These are phyloP conservation scores for Aromia moschata DNA, from an alignment of 2,888 invertebrate species.

Conservation along the genomic window DNA sequence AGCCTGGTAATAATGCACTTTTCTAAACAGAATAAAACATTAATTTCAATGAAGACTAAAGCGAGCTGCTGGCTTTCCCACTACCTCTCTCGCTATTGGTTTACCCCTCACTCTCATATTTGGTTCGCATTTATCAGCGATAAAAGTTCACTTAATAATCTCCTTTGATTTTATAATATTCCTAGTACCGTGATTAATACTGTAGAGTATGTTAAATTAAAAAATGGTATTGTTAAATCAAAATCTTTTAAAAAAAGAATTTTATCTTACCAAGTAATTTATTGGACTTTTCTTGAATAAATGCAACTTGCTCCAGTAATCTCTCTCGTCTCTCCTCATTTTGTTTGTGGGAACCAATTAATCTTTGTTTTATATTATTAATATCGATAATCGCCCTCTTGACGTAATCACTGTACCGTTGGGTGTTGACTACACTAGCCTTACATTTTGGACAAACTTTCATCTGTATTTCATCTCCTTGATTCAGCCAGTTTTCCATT, in stretches of 20 bases:
- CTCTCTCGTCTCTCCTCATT: conserved; percentile 55
- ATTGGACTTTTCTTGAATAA: conserved; percentile 1
- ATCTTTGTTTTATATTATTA: conserved; percentile 35
- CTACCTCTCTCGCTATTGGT: no score
- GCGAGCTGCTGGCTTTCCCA: no score
- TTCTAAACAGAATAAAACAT: no score
- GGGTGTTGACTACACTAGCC: conserved; percentile 45
- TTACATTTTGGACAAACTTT: conserved; percentile 47
- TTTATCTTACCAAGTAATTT: not conserved
- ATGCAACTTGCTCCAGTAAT: conserved; percentile 27
- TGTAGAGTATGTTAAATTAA: not conserved
- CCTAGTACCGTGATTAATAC: no score
- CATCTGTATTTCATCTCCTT: conserved; percentile 47
- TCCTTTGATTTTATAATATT: no score
- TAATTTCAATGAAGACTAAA: no score
- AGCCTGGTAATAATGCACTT: no score
- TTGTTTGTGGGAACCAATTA: conserved; percentile 57
- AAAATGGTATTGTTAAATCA: not conserved
- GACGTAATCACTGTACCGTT: conserved; percentile 47
- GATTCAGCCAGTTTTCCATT: conserved; percentile 46
- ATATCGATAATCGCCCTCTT: conserved; percentile 45
- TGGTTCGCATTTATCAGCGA: no score
- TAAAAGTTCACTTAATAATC: no score
- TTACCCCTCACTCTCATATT: no score
- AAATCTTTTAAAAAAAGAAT: not conserved